phyloP scores from a whole-genome alignment of 2,888 invertebrate genomes.

The Rhopalosiphum nymphaeae region DNA sequence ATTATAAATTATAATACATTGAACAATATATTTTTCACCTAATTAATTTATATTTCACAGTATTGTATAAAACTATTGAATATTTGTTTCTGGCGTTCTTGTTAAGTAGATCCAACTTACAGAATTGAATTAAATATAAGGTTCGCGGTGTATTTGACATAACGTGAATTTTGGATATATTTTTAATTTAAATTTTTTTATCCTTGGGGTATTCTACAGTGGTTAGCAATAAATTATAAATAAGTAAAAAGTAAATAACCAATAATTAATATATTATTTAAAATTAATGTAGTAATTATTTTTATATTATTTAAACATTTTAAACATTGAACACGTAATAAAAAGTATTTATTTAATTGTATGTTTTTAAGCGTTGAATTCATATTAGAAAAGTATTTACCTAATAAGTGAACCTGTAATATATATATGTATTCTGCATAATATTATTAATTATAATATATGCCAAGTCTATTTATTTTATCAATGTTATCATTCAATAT shows the following conservation, averaged over 20 bases:
- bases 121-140: no score
- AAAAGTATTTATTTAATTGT: background rate
- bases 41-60: no score
- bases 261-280: background rate
- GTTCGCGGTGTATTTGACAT: no score
- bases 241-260: background rate
- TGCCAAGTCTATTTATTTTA: background rate
- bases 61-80: no score
- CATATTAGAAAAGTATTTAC: background rate
- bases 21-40: no score
- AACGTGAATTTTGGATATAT: no score
- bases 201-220: no score
- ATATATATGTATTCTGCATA: background rate
- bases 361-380: background rate
- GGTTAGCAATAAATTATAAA: background rate
- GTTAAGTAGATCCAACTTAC: no score
- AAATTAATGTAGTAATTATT: background rate
- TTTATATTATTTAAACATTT: background rate
- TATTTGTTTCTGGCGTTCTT: no score
- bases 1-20: no score
- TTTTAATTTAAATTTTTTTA: no score
- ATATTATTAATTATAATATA: background rate
- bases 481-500: constrained; percentile 21
- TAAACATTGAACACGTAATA: background rate
- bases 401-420: background rate